These are phyloP conservation scores for Cephus sareptanus DNA, from an alignment of 2,888 invertebrate species.

Conservation along the genomic window DNA sequence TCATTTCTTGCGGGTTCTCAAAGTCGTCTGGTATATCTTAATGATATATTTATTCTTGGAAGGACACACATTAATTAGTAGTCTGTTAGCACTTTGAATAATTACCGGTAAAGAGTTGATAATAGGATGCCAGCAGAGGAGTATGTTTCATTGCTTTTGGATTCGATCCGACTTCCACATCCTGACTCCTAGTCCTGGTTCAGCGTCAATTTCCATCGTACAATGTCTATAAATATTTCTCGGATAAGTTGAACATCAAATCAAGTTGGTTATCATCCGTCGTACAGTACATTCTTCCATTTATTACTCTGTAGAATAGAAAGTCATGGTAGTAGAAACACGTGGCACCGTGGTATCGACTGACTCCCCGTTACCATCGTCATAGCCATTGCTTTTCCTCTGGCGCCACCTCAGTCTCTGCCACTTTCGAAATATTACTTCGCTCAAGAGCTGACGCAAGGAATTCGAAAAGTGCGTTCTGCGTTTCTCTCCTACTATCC, in stretches of 20 bases:
- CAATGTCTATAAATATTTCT: neutral
- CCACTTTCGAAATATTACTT: slow-evolving; percentile 20
- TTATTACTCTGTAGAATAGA: neutral
- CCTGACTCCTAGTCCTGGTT: neutral
- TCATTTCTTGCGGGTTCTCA: neutral
- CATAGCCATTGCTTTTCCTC: slow-evolving; percentile 9
- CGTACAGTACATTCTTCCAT: neutral
- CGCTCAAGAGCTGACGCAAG: slow-evolving; percentile 31
- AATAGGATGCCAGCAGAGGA: neutral
- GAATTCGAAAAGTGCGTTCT: slow-evolving; percentile 29
- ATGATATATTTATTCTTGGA: neutral
- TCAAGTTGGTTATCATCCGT: neutral
- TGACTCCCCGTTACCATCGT: neutral
- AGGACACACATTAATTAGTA: neutral
- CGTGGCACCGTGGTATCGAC: neutral
- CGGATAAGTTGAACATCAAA: neutral
- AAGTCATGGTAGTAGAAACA: neutral
- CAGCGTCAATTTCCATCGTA: neutral
- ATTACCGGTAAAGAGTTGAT: neutral
- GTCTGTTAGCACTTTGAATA: neutral
- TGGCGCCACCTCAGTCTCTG: slow-evolving; percentile 13
- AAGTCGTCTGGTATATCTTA: neutral
- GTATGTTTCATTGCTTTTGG: neutral
- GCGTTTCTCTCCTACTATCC: slow-evolving; percentile 8
- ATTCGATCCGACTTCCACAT: neutral